Evolutionary conservation across 2,113 vertebrate genomes (phyloP).

Genomic region (Falcunculus frontatus): DNA sequence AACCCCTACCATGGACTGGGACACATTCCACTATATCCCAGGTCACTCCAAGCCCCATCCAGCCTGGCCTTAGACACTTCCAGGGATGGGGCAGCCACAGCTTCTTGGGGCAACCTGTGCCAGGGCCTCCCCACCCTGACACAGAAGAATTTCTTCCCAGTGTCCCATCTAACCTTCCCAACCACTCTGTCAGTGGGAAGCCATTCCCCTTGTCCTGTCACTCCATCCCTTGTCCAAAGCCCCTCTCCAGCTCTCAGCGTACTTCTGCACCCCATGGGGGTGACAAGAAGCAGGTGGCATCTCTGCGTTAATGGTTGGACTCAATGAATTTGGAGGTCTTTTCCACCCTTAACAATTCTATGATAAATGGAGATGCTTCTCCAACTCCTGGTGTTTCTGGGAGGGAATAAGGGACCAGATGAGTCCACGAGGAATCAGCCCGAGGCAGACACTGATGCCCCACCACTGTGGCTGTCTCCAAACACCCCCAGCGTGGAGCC

Average conservation of each 20-base stretch:
- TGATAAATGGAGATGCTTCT: neutral
- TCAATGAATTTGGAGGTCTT: neutral
- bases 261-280: neutral
- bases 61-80: neutral
- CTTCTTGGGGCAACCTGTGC: neutral
- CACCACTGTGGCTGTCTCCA: neutral
- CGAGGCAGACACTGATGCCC: neutral
- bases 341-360: neutral
- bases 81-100: neutral
- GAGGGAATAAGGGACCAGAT: neutral
- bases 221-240: neutral
- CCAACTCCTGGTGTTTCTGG: neutral
- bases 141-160: neutral
- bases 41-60: rapidly evolving
- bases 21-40: rapidly evolving
- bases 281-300: neutral
- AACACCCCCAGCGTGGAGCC: rapidly evolving
- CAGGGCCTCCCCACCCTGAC: neutral
- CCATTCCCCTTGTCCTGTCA: no score
- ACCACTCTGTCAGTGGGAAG: neutral
- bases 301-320: neutral
- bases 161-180: rapidly evolving
- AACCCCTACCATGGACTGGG: neutral
- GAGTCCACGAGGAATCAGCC: neutral
- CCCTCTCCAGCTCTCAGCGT: neutral